phyloP scores from a whole-genome alignment of 2,797 vertebrate species.

The Peromyscus aztecus region DNA sequence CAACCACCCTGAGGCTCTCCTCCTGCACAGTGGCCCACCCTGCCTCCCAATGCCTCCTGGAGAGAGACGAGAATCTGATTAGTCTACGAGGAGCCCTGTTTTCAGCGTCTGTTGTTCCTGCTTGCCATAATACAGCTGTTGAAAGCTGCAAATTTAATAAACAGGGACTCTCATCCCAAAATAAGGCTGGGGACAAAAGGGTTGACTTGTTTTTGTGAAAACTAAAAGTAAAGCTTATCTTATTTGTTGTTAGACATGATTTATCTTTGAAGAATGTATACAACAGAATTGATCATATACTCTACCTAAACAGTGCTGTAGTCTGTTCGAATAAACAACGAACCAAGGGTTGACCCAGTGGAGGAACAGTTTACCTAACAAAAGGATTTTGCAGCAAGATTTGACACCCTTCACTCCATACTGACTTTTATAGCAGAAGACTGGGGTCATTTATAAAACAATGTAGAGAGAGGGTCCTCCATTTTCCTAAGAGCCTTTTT shows the following conservation, averaged over 20 bases:
- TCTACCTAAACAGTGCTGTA: conserved; percentile 40
- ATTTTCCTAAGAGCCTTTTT: conserved; percentile 64
- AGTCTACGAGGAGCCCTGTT: conserved; percentile 71
- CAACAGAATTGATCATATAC: neutral
- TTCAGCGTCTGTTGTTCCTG: conserved; percentile 71
- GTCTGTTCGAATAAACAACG: conserved; percentile 58
- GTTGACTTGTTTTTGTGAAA: conserved; percentile 47
- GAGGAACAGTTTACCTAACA: conserved; percentile 53
- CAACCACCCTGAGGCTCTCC: conserved; percentile 58
- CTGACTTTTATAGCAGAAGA: conserved; percentile 62
- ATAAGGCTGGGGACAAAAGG: conserved; percentile 50
- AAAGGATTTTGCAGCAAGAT: conserved; percentile 58
- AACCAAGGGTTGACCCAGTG: conserved; percentile 33
- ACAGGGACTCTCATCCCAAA: conserved; percentile 56
- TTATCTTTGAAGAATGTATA: conserved; percentile 54
- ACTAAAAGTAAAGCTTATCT: conserved; percentile 53
- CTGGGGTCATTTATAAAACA: conserved; percentile 50
- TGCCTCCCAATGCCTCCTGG: conserved; percentile 67
- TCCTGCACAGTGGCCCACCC: conserved; percentile 46
- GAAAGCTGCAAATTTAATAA: conserved; percentile 75
- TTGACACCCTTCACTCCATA: conserved; percentile 54
- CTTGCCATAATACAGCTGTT: conserved; percentile 69
- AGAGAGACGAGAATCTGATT: conserved; percentile 78
- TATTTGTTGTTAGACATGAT: conserved; percentile 52
- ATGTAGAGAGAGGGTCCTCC: conserved; percentile 22